These are phyloP conservation scores for Drosophila tripunctata DNA, from an alignment of 2,888 invertebrate genomes.

Conservation along the genomic window DNA sequence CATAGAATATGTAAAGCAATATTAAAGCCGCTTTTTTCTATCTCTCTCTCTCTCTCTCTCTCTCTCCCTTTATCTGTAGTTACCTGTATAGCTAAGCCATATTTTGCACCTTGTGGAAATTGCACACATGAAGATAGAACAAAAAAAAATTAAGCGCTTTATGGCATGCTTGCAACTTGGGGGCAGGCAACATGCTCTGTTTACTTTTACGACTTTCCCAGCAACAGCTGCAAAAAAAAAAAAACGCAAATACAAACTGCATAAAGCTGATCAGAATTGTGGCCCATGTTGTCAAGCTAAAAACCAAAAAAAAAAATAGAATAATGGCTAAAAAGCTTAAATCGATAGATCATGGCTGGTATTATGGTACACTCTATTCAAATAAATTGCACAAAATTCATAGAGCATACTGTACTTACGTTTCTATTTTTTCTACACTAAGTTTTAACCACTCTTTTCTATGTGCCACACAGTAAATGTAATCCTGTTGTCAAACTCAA, in stretches of 20 bases:
- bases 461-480: too few relatives aligned
- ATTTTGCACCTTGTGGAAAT: slow-evolving; percentile 70
- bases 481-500: too few relatives aligned
- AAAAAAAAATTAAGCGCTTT: slow-evolving; percentile 74
- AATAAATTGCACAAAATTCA: too few relatives aligned
- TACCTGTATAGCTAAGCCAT: slow-evolving; percentile 31
- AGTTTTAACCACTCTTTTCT: too few relatives aligned
- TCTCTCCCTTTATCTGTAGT: not conserved
- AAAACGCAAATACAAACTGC: too few relatives aligned
- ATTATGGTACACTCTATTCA: too few relatives aligned
- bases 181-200: slow-evolving; percentile 64
- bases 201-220: slow-evolving; percentile 70
- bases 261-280: slow-evolving; percentile 2
- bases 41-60: not conserved
- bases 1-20: slow-evolving; percentile 7
- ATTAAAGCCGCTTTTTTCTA: not conserved
- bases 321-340: too few relatives aligned
- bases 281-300: not conserved
- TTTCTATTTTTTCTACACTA: too few relatives aligned
- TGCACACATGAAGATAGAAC: slow-evolving; percentile 30
- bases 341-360: too few relatives aligned
- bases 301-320: slow-evolving; percentile 6
- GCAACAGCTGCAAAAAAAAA: slow-evolving; percentile 3
- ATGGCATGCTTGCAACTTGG: slow-evolving; percentile 52
- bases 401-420: too few relatives aligned